Conservation (phyloP, 92 coral and sea anemone species). For the Zoanthus solanderi region DNA sequence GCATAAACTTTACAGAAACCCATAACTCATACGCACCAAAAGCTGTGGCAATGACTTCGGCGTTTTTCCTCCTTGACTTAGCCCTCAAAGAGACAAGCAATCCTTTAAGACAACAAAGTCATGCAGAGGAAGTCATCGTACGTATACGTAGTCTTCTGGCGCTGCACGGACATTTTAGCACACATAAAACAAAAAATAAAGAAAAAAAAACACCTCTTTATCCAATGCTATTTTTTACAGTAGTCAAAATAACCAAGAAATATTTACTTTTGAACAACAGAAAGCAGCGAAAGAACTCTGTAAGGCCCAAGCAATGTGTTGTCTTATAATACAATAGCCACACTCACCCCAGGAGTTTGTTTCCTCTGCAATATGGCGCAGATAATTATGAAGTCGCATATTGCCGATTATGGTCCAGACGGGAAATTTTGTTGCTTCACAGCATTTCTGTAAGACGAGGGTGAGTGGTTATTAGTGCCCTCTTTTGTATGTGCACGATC, state of each 20-base stretch:
- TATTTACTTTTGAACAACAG: constrained; percentile 9
- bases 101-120: background rate
- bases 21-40: constrained; percentile 53
- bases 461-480: too few relatives aligned
- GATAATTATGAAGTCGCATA: constrained; percentile 13
- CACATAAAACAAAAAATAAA: background rate
- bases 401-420: background rate
- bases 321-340: constrained; percentile 14
- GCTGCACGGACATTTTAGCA: constrained; percentile 39
- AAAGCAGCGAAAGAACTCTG: constrained; percentile 4
- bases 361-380: background rate
- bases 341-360: constrained; percentile 28
- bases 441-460: too few relatives aligned
- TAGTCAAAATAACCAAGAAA: background rate
- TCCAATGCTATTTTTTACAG: background rate
- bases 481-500: too few relatives aligned
- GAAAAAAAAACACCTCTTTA: constrained; percentile 15
- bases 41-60: constrained; percentile 47
- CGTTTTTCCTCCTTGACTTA: background rate
- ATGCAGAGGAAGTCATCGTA: constrained; percentile 15
- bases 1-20: constrained; percentile 39
- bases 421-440: too few relatives aligned
- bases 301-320: background rate
- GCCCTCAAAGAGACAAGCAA: constrained; percentile 8
- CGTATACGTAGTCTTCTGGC: constrained; percentile 20